Conservation (phyloP, 2,797 vertebrate genomes). For the Stomatorhinus walkeri region DNA sequence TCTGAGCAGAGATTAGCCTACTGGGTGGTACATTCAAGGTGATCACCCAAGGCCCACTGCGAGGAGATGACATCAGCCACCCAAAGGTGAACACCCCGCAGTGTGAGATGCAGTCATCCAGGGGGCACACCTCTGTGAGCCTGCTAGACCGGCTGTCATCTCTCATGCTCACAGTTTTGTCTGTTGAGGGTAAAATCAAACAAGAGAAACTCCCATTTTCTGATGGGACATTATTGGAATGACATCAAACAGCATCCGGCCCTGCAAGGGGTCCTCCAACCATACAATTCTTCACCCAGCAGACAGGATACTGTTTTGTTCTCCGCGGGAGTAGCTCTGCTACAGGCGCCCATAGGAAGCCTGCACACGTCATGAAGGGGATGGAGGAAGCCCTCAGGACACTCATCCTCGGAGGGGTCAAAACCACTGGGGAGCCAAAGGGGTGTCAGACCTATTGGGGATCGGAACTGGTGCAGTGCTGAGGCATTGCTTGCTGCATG, state of each 20-base stretch:
- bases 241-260: background rate
- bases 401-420: background rate
- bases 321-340: background rate
- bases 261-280: background rate
- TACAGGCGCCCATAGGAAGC: background rate
- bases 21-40: background rate
- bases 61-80: background rate
- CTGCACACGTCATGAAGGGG: background rate
- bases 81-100: background rate
- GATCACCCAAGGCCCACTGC: background rate
- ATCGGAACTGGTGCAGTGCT: background rate
- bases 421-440: background rate
- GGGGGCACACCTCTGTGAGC: background rate
- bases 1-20: background rate
- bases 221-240: background rate
- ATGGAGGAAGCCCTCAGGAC: background rate
- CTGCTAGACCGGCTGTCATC: background rate
- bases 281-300: background rate
- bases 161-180: background rate
- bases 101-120: background rate
- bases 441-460: background rate
- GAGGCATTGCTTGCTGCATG: background rate
- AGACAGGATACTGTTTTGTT: background rate
- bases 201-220: background rate
- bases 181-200: background rate